Conservation (phyloP, 2,113 vertebrate genomes). For the Cygnus atratus region DNA sequence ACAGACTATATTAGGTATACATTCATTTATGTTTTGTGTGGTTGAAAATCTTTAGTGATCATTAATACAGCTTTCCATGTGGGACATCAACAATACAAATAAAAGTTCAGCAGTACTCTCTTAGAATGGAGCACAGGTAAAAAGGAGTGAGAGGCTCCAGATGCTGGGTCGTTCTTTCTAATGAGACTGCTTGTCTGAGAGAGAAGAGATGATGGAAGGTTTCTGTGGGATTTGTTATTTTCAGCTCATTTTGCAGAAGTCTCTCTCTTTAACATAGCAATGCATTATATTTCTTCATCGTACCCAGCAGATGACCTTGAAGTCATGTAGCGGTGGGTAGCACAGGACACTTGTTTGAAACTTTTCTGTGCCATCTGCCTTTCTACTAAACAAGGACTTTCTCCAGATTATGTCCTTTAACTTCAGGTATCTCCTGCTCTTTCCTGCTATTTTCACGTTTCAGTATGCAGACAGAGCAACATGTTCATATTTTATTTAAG, state of each 20-base stretch:
- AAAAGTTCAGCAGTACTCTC: neutral
- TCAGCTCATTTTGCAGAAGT: neutral
- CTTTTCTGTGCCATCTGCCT: neutral
- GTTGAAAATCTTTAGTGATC: neutral
- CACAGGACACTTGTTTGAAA: neutral
- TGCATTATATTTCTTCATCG: neutral
- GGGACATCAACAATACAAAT: neutral
- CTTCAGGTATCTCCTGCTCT: neutral
- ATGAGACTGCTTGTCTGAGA: neutral
- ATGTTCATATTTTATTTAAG: neutral
- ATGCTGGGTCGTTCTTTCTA: neutral
- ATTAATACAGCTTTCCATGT: neutral
- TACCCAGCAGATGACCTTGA: neutral
- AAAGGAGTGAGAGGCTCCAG: neutral
- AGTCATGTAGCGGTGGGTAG: neutral
- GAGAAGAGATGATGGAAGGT: neutral
- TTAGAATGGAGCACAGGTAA: neutral
- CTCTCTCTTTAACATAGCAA: neutral
- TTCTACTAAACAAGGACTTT: neutral
- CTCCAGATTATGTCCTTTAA: neutral
- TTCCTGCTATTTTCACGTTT: neutral
- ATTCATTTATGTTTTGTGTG: neutral
- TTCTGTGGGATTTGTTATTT: neutral
- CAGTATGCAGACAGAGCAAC: neutral
- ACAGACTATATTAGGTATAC: rapidly evolving